Percentiles rank a stretch among this genome's conserved stretches.
These are phyloP conservation scores for Ganaspis brasiliensis DNA, from an alignment of 2,888 invertebrate species.

Conservation along the genomic window DNA sequence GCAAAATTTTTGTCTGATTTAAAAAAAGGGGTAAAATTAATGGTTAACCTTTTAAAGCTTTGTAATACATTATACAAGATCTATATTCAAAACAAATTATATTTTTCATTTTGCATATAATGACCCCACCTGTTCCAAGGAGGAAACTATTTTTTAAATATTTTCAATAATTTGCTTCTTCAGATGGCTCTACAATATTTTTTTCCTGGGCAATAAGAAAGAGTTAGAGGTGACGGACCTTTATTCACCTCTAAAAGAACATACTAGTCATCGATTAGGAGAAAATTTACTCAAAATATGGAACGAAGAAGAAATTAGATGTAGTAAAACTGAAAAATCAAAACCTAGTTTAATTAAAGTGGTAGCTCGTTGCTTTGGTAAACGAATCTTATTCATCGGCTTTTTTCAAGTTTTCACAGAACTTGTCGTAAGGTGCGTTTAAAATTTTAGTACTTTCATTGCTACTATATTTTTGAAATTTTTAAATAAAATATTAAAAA, in stretches of 20 bases:
- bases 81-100: too few relatives aligned
- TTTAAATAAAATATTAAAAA: too few relatives aligned
- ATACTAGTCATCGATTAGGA: slow-evolving; percentile 84
- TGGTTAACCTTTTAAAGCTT: too few relatives aligned
- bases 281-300: slow-evolving; percentile 81
- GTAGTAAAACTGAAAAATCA: slow-evolving; percentile 7
- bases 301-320: slow-evolving; percentile 77
- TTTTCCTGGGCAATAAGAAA: slow-evolving; percentile 87
- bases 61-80: too few relatives aligned
- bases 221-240: slow-evolving; percentile 89
- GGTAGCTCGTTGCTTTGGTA: slow-evolving; percentile 14
- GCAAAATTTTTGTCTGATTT: too few relatives aligned
- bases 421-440: slow-evolving; percentile 8
- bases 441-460: not conserved
- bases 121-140: too few relatives aligned
- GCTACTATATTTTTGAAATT: not conserved
- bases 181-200: slow-evolving; percentile 89
- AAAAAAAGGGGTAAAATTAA: too few relatives aligned
- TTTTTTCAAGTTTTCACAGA: slow-evolving; percentile 27
- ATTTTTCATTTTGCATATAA: too few relatives aligned
- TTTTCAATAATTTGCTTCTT: not conserved
- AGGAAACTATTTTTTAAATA: too few relatives aligned
- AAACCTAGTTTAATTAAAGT: slow-evolving; percentile 13
- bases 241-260: slow-evolving; percentile 85
- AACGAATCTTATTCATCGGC: slow-evolving; percentile 16